Evolutionary conservation across 1,140 invertebrate genomes (phyloP), one percentile per base, ranked within the genome.

Genomic region (Aphelenchoides avenae): DNA sequence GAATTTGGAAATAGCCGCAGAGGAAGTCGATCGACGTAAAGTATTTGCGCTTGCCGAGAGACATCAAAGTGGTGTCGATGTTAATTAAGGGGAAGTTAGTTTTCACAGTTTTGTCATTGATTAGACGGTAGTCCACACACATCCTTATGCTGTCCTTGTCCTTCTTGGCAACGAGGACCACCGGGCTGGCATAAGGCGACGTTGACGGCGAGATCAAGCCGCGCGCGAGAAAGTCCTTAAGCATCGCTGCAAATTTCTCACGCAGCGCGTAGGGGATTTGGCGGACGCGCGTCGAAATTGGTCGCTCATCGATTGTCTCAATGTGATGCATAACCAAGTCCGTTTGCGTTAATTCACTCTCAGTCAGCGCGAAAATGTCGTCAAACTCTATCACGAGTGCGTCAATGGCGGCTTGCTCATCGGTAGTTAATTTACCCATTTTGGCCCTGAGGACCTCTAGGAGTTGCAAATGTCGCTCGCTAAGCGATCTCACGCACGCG

Each of bases 31-130:
- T 20, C 0, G 69, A 73, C 0, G 69, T 70, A 44, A 80, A 78
- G 37, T 50, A 72, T 20, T 46, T 70, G 5, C 64, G 57, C 6
- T 61, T 57, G 37, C 66, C 57, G 0, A 78, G 57, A 3, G 53
- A 52, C 26, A 79, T 66, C 2, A 84, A 53, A 7, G 62, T 64
- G 22, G 81, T 79, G 15, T 81, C 77, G 24, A 83, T 81, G 3
- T 70, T 42, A 0, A 80, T 82, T 2, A 84, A 51, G 64, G 83
- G 83, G 65, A 79, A 84, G 34, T 57, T 68, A 64, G 84, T 81
- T 44, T 68, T 61, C 0, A 71, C 67, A 0, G 77, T 82, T 0
- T 55, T 66, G 46, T 11, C 5, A 64, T 83, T 83, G 13, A 84
- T 43, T 18, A 46, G 29, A 29, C 81, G 39, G 60, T 75, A 84